Evolutionary conservation across 2,888 invertebrate genomes (phyloP).

Genomic region (Diaphora mendica): DNA sequence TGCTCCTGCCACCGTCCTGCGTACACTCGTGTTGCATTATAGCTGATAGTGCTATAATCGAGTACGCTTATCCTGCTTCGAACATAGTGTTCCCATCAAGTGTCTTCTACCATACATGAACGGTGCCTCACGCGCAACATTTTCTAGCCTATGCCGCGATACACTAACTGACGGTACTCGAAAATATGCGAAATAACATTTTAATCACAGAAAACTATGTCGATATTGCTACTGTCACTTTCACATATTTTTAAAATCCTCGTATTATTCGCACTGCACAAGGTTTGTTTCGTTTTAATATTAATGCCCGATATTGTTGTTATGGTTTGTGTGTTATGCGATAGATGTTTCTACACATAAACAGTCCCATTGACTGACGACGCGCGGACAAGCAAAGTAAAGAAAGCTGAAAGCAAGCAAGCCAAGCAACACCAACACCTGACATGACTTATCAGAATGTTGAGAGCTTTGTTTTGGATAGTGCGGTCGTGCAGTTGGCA

Average conservation of each 20-base stretch:
- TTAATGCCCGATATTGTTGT: slow-evolving; percentile 61
- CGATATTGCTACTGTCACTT: slow-evolving; percentile 79
- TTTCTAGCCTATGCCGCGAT: slow-evolving; percentile 60
- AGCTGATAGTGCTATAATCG: slow-evolving; percentile 67
- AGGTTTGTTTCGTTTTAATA: slow-evolving; percentile 54
- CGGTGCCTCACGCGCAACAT: slow-evolving; percentile 67
- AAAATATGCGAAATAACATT: slow-evolving; percentile 79
- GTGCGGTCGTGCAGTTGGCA: slow-evolving; percentile 59
- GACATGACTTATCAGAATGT: slow-evolving; percentile 69
- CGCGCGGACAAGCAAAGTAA: slow-evolving; percentile 81
- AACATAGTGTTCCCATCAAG: slow-evolving; percentile 76
- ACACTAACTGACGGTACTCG: slow-evolving; percentile 72
- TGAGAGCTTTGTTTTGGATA: slow-evolving; percentile 58
- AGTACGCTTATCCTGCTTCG: slow-evolving; percentile 77
- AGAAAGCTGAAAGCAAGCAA: slow-evolving; percentile 78
- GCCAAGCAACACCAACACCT: slow-evolving; percentile 76
- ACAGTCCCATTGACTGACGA: slow-evolving; percentile 76
- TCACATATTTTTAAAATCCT: slow-evolving; percentile 71
- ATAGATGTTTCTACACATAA: slow-evolving; percentile 70
- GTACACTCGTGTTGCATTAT: slow-evolving; percentile 84
- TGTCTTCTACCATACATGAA: slow-evolving; percentile 69
- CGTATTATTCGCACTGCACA: slow-evolving; percentile 61
- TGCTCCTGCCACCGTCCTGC: slow-evolving; percentile 73
- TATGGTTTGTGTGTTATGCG: slow-evolving; percentile 67
- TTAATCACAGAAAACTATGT: slow-evolving; percentile 74